These are phyloP conservation scores for Pristionchus maxplancki DNA, from an alignment of 2,888 invertebrate genomes.

Conservation along the genomic window DNA sequence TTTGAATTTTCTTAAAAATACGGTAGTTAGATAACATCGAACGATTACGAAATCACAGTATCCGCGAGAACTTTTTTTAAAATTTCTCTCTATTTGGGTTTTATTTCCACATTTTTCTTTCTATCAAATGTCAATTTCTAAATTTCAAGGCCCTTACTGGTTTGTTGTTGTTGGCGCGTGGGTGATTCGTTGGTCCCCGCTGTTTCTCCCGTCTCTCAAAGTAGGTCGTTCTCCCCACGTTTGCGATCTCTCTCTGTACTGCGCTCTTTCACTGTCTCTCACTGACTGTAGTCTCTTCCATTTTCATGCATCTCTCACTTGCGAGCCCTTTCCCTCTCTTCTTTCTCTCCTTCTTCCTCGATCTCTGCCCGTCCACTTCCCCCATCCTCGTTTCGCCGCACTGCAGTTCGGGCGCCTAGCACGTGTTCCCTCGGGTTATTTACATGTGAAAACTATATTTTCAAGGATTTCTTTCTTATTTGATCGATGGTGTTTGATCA, in stretches of 20 bases:
- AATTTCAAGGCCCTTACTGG: not conserved
- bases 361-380: conserved; percentile 9
- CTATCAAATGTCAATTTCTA: not conserved
- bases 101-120: not conserved
- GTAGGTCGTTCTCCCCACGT: not conserved
- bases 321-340: conserved; percentile 30
- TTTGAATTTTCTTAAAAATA: too few species aligned
- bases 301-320: not conserved
- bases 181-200: not conserved
- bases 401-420: not conserved
- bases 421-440: not conserved
- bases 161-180: not conserved
- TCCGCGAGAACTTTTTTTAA: not conserved
- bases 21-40: too few species aligned
- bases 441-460: not conserved
- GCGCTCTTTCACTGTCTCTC: conserved; percentile 28
- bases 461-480: not conserved
- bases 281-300: not conserved
- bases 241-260: not conserved
- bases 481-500: not conserved
- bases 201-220: conserved; percentile 29
- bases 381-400: conserved; percentile 11
- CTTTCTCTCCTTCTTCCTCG: conserved; percentile 1
- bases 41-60: too few species aligned
- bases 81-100: not conserved